Evolutionary conservation across 2,888 invertebrate genomes (phyloP), one percentile per base, ranked within the genome.

Genomic region (Dromius quadrimaculatus): DNA sequence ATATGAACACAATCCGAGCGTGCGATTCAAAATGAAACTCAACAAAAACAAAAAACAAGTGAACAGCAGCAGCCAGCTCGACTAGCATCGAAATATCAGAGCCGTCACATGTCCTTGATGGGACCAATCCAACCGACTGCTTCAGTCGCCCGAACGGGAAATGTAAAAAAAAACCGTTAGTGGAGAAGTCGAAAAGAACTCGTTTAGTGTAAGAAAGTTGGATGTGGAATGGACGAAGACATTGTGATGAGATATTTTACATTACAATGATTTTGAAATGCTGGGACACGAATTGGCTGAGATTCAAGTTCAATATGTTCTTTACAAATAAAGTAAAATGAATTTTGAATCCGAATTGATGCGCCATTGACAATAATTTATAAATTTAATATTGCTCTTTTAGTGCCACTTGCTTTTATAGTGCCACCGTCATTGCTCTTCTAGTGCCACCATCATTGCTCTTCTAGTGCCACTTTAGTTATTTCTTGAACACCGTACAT

Each of bases 71-170:
- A 34, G 34, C 34, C 34, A 34, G n/a, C 17, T 20, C 20, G 20
- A 17, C n/a, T 36, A 19, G 9, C 57, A 23, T 50, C 15, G 28
- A 59, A 59, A 59, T 59, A 59, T 59, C 59, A 59, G 36, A 59
- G 36, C 59, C 59, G 59, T 59, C 59, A 59, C 59, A 59, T 59
- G 59, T 34, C 59, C 59, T 59, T 59, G 36, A 59, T 59, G 59
- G 59, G 9, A 6, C 20, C 22, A 19, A 20, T 19, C 20, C 20
- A 3, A n/a, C 19, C 20, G 9, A 19, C 9, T 6, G 32, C 32
- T 9, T 6, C 5, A 9, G 32, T 6, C 36, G 20, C n/a, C 11
- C 9, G 34, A 19, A 13, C 34, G 28, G 28, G 13, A 57, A 47
- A 23, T 23, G 3, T 1, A 9, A 54, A 54, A 54, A 54, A 54